Conservation (phyloP, 1,140 invertebrate species). For the Neodiprion fabricii region DNA sequence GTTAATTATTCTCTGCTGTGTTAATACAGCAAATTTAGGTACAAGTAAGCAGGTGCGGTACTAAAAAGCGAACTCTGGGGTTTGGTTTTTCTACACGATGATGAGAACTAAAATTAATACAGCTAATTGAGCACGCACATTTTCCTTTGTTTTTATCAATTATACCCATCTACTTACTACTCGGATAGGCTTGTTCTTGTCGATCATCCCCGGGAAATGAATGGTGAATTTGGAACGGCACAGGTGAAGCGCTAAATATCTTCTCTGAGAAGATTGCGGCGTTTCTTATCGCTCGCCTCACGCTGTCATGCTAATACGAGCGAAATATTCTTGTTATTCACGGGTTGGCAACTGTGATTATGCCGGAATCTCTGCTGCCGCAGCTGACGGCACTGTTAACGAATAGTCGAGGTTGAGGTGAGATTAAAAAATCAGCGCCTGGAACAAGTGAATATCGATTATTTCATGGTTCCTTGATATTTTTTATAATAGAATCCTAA, state of each 20-base stretch:
- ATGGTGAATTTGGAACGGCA: background rate
- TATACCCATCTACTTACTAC: slow-evolving; percentile 38
- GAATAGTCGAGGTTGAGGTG: background rate
- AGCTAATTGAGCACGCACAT: too few species aligned
- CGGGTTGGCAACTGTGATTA: background rate
- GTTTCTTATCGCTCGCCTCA: too few species aligned
- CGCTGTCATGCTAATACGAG: too few species aligned
- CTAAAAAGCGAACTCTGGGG: background rate
- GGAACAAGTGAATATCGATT: background rate
- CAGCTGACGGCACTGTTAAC: background rate
- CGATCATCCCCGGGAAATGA: slow-evolving; percentile 39
- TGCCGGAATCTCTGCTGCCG: background rate
- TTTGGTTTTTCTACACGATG: too few species aligned
- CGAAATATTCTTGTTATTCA: background rate
- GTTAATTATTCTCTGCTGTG: background rate
- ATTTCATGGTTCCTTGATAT: background rate
- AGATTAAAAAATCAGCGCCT: background rate
- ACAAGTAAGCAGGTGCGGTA: background rate
- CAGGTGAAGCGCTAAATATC: too few species aligned
- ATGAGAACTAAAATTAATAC: too few species aligned
- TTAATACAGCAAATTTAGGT: background rate
- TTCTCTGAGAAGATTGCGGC: too few species aligned
- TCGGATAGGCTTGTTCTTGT: slow-evolving; percentile 47
- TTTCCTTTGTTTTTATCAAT: too few species aligned
- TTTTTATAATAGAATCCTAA: background rate